Base-by-base conservation (phyloP, 2,113 vertebrate species). In the Condylura cristata region DNA sequence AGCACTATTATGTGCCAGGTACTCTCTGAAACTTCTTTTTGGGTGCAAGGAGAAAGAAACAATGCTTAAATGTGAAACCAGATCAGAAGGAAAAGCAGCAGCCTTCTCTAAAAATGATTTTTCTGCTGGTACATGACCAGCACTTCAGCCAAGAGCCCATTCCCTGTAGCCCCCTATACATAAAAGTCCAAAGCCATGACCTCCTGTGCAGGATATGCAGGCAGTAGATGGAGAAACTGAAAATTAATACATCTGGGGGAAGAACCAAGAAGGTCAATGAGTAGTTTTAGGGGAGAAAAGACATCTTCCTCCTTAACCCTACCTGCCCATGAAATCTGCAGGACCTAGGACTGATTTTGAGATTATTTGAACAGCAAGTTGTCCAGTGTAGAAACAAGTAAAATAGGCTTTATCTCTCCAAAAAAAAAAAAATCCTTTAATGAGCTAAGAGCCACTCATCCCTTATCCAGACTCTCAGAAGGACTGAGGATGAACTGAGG, bases 11-110 rank as follows among this genome's bases (percentile, higher is more conserved):
- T 32, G 11, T 32, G 8, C 30, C 51, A 92, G 39, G 8, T 16
- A 48, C 51, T 92, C 30, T 80, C 46, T 79, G 74, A 79, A 82
- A 28, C 41, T 90, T 78, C 78, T 76, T 53, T 44, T 13, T 93
- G 86, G 53, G n/a, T 37, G 4, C 72, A 83, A 61, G 74, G 63
- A 80, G 26, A 86, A 83, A 2, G 60, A 89, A 96, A 32, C 37
- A 66, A 81, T 66, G 22, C 61, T 89, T 85, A 90, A 83, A 90
- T 56, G 20, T 95, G 60, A 95, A 91, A 20, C 5, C 6, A 46
- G 60, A 88, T 82, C 30, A 70, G 39, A n/a, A 70, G 53, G 34
- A 86, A n/a, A 20, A 92, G 39, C 4, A 56, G 63, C 20, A 20
- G 75, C 37, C 46, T 74, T 37, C 20, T 65, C 46, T 65, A 34